These are phyloP conservation scores for Heteractis magnifica DNA, from an alignment of 92 coral and sea anemone genomes.

Conservation along the genomic window DNA sequence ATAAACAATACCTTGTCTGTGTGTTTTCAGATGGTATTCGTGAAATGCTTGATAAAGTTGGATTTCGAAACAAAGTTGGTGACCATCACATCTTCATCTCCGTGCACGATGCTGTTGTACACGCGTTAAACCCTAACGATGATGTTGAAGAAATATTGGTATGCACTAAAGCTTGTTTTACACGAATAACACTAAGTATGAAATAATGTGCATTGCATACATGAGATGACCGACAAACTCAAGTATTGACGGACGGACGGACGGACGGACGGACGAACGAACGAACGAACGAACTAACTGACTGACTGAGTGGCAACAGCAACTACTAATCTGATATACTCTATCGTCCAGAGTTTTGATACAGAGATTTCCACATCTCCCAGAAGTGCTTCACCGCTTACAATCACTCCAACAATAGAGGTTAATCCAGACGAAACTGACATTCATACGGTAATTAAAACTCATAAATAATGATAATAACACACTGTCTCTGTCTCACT, in stretches of 20 bases:
- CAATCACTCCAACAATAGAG: background rate
- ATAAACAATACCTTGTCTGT: background rate
- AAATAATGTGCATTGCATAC: too few relatives aligned
- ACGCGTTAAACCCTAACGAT: conserved; percentile 46
- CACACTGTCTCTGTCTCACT: background rate
- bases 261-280: too few relatives aligned
- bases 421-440: conserved; percentile 14
- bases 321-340: background rate
- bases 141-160: conserved; percentile 36
- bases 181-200: background rate
- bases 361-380: conserved; percentile 23
- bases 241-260: too few relatives aligned
- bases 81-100: conserved; percentile 83
- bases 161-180: background rate
- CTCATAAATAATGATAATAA: background rate
- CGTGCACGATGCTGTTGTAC: conserved; percentile 91
- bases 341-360: conserved; percentile 8
- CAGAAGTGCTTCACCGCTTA: background rate
- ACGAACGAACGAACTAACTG: background rate
- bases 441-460: background rate
- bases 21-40: conserved; percentile 57
- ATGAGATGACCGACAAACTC: too few relatives aligned
- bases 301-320: too few relatives aligned
- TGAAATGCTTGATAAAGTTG: conserved; percentile 78
- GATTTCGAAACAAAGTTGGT: conserved; percentile 73